phyloP scores from a whole-genome alignment of 2,113 vertebrate genomes.

The Candoia aspera region DNA sequence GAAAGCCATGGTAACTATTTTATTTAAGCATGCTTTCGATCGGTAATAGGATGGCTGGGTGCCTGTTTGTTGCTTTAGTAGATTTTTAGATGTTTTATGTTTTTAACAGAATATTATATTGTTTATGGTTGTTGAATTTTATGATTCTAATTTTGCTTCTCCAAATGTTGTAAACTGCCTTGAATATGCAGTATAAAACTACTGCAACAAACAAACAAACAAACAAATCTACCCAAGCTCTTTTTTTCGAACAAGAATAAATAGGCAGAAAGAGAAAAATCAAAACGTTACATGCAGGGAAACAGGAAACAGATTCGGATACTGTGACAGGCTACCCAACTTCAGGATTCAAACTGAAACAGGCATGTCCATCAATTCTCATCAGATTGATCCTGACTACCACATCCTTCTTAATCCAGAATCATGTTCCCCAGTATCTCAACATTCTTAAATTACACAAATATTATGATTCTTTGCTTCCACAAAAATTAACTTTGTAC shows the following conservation, averaged over 20 bases:
- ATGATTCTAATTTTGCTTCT: not conserved
- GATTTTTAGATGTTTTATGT: not conserved
- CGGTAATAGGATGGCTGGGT: not conserved
- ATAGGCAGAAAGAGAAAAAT: accelerated
- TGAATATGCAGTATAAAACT: not conserved
- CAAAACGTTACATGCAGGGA: not conserved
- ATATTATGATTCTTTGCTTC: not conserved
- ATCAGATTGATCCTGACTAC: not conserved
- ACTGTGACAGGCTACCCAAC: not conserved
- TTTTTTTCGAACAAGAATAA: not conserved
- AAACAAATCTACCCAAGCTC: not conserved
- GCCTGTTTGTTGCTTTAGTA: not conserved
- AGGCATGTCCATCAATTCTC: not conserved
- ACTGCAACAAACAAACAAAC: not conserved
- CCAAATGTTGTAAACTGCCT: not conserved
- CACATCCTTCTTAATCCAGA: not conserved
- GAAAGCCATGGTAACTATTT: not conserved
- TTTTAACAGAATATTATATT: not conserved
- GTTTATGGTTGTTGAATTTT: not conserved
- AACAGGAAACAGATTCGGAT: not conserved
- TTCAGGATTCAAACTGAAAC: not conserved
- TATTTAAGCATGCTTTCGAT: not conserved
- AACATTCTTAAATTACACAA: not conserved
- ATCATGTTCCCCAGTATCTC: not conserved
- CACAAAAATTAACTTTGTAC: not conserved